Evolutionary conservation across 1,140 invertebrate species (phyloP), one percentile per base, ranked within the genome.

Genomic region (Drosophila gunungcola): DNA sequence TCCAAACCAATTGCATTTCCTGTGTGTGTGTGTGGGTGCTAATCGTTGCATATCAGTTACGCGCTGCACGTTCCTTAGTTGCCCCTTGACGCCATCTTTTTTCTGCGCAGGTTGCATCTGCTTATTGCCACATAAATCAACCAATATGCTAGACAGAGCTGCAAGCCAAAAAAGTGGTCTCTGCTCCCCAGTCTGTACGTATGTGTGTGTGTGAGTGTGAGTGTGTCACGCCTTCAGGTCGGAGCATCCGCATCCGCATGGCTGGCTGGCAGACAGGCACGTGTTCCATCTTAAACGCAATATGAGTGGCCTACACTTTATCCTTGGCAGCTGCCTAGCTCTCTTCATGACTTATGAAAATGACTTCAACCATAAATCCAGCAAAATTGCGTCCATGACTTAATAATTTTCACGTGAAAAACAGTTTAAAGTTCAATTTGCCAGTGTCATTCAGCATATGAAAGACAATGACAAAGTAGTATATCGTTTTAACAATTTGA

Each of bases 41-140:
- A 88, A 88, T 88, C 84, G 83, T 73, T 55, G 76, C 84, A 76
- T 88, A 88, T 88, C 83, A 89, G 84, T 89, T 83, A 88, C 84
- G 76, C 83, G 68, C 48, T 54, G 80, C 83, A 89, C 84, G 83
- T 88, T 72, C 68, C 42, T 60, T 54, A 76, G 51, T 46, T 76
- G 48, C 67, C 51, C 54, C 45, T 34, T 53, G 49, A 46, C 56
- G 46, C 60, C 57, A 67, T 75, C 60, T 46, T 77, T 68, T 73
- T 79, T 62, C 69, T 60, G 51, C 58, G 83, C 69, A 75, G 70
- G 82, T 84, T 90, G 68, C 84, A 88, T 88, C 85, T 90, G 77
- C 84, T 89, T 88, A 88, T 88, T 89, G 84, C 84, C 84, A 84
- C 80, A 89, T 88, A 88, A 88, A 88, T 88, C 84, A 83, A 49